Base-by-base conservation (phyloP, 2,113 vertebrate genomes). In the Pagrus major region DNA sequence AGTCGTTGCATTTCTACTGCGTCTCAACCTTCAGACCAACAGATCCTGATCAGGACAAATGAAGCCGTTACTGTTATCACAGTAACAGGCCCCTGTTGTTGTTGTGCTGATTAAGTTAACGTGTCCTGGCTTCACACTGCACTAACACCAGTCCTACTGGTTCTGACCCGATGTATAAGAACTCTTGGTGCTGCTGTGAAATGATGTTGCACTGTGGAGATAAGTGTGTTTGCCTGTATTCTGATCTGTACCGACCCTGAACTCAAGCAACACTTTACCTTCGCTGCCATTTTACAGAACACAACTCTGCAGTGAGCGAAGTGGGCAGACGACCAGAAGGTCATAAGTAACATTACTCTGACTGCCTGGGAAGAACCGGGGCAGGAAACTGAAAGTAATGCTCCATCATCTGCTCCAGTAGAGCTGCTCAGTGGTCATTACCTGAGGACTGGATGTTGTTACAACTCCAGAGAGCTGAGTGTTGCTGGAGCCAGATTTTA, bases 321-420 rank as follows among this genome's bases (percentile, higher is more conserved):
- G 78, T 10, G 27, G n/a, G 2, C 58, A 3, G 2, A 4, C 0
- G n/a, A 58, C 16, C 55, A 69, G 41, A n/a, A 42, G 64, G 39
- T 58, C 31, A 29, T 3, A 33, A 5, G 46, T 31, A 33, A 16
- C 9, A 20, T 15, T 31, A 21, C 23, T 47, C n/a, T 23, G 4
- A 35, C 15, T 25, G 54, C 25, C 59, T 42, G 35, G 39, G 60
- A 69, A 65, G n/a, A 76, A 39, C 15, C 68, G 63, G 83, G 52
- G 23, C 78, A 61, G 60, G 52, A 58, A 80, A 72, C 6, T 20
- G 47, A 80, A 74, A 77, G 76, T 31, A 60, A 55, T 10, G 46
- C 49, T 73, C 41, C 46, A 61, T 86, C 72, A 69, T 83, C 37
- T 88, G 71, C 76, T 83, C 63, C 68, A 46, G 39, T 49, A 63